Evolutionary conservation across 2,888 invertebrate species (phyloP), one percentile per base, ranked within the genome.

Genomic region (Agrilus cyanescens): DNA sequence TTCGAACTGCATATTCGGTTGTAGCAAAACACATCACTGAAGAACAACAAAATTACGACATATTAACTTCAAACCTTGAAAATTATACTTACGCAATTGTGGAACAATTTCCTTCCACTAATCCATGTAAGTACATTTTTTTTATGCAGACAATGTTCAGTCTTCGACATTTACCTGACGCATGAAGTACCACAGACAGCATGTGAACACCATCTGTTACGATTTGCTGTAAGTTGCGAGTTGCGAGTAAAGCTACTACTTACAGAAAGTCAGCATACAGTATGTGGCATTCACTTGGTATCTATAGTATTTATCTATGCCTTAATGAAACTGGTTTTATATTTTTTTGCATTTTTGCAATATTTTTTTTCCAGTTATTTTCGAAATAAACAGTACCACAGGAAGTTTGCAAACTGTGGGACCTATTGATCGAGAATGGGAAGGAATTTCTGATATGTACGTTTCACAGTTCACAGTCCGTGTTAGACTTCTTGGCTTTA

Each of bases 101-200:
- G n/a, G 15, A 39, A 30, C 45, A 48, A 16, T 41, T 37, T 12
- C 48, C 48, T 5, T 15, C 33, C 12, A 40, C 40, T 2, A 36
- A 10, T 2, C 18, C 18, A 12, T 16, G 44, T 44, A 44, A 20
- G 36, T 43, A 10, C 18, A 2, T 20, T 12, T 12, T 33, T 40
- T 33, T 34, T 8, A 32, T 39, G 16, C n/a, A 39, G 39, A 4
- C 2, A 12, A 34, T n/a, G n/a, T n/a, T n/a, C n/a, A n/a, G n/a
- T n/a, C n/a, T n/a, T n/a, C n/a, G n/a, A n/a, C n/a, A n/a, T n/a
- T n/a, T n/a, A n/a, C n/a, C n/a, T n/a, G n/a, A n/a, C n/a, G n/a
- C n/a, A n/a, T n/a, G n/a, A n/a, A n/a, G n/a, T n/a, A n/a, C n/a
- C n/a, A n/a, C n/a, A n/a, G n/a, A n/a, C n/a, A n/a, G n/a, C n/a